A percentile compares a stretch with the other conserved stretches of the same genome.
Evolutionary conservation across 2,797 vertebrate genomes (phyloP).

Genomic region (Limnodromus scolopaceus): DNA sequence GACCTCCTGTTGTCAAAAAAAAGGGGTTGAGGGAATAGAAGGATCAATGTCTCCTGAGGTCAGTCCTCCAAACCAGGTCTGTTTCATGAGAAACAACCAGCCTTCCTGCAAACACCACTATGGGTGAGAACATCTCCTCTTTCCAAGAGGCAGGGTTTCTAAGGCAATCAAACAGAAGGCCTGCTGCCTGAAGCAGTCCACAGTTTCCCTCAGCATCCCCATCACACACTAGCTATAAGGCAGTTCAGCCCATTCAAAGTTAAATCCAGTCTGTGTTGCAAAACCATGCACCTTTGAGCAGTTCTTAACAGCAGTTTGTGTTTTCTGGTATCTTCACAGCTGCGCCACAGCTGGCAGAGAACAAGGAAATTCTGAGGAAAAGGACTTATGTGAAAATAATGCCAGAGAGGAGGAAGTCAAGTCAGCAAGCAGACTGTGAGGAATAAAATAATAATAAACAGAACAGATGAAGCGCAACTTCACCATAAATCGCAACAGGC

Average conservation of each 20-base stretch:
- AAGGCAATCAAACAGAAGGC: slow-evolving; percentile 18
- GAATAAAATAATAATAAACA: background rate
- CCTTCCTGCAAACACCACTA: background rate
- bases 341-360: slow-evolving; percentile 25
- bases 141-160: slow-evolving; percentile 10
- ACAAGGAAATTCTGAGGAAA: slow-evolving; percentile 25
- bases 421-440: background rate
- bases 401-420: background rate
- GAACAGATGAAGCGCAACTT: background rate
- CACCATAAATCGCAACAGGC: background rate
- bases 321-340: background rate
- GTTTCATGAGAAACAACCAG: background rate
- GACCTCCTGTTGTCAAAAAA: background rate
- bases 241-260: background rate
- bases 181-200: background rate
- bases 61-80: too few species aligned
- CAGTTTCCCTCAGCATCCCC: background rate
- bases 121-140: background rate
- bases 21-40: background rate
- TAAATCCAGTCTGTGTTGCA: background rate
- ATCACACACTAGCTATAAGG: background rate
- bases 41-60: background rate
- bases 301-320: background rate
- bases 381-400: background rate
- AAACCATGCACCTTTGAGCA: background rate